These are phyloP conservation scores for Lasioglossum pauxillum DNA, from an alignment of 2,888 invertebrate genomes.

Conservation along the genomic window DNA sequence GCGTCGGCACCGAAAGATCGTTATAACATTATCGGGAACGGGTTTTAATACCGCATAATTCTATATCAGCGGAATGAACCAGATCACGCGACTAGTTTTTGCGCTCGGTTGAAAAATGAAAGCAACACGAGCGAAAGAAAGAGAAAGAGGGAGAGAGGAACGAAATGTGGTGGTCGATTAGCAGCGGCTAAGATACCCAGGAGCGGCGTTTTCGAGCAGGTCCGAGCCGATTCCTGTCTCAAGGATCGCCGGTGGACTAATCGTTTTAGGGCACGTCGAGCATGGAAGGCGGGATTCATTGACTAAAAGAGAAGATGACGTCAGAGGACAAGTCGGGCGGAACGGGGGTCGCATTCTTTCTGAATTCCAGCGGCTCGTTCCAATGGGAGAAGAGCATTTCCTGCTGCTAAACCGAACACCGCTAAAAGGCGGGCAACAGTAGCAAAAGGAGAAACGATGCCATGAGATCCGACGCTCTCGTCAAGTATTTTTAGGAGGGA, in stretches of 20 bases:
- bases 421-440: conserved; percentile 42
- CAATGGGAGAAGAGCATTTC: conserved; percentile 75
- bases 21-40: conserved; percentile 17
- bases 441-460: conserved; percentile 47
- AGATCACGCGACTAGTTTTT: conserved; percentile 27
- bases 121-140: background rate
- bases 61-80: conserved; percentile 16
- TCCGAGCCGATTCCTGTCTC: conserved; percentile 25
- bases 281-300: conserved; percentile 67
- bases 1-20: conserved; percentile 5
- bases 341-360: conserved; percentile 76
- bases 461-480: conserved; percentile 56
- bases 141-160: background rate
- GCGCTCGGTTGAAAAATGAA: conserved; percentile 5
- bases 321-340: conserved; percentile 67
- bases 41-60: conserved; percentile 24
- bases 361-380: conserved; percentile 74
- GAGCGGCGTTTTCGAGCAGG: conserved; percentile 3
- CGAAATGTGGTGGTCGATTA: background rate
- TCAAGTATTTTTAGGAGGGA: conserved; percentile 65
- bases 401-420: conserved; percentile 67
- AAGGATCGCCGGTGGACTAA: conserved; percentile 49
- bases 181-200: background rate
- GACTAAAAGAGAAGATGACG: conserved; percentile 77
- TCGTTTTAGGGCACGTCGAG: conserved; percentile 43